Conservation (phyloP, 1,140 invertebrate species). For the Leptinotarsa undecemlineata region DNA sequence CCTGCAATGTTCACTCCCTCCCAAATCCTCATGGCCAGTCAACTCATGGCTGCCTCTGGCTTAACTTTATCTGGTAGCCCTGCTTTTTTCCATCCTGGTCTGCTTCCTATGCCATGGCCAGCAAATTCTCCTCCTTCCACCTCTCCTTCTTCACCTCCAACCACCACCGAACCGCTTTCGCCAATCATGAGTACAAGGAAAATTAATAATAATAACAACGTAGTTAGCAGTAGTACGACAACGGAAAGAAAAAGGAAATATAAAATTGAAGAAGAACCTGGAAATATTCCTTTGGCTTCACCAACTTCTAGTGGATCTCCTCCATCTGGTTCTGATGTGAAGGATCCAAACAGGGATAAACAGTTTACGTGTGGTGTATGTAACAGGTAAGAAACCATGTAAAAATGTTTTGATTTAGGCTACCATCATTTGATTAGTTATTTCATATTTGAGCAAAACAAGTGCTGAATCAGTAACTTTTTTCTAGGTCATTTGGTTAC, state of each 20-base stretch:
- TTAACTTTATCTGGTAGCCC: slow-evolving; percentile 57
- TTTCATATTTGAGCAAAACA: neutral
- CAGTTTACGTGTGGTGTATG: slow-evolving; percentile 88
- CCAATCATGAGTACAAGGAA: slow-evolving; percentile 53
- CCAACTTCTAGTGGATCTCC: slow-evolving; percentile 60
- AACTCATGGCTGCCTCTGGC: slow-evolving; percentile 58
- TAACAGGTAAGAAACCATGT: slow-evolving; percentile 55
- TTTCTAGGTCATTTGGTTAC: slow-evolving; percentile 76
- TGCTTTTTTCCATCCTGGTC: slow-evolving; percentile 60
- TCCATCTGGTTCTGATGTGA: slow-evolving; percentile 56
- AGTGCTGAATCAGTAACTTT: neutral
- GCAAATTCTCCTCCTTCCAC: slow-evolving; percentile 50
- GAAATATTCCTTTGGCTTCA: slow-evolving; percentile 47
- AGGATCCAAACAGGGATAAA: slow-evolving; percentile 70
- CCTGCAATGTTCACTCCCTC: slow-evolving; percentile 59
- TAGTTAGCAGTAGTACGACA: slow-evolving; percentile 56
- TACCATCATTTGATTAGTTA: no score
- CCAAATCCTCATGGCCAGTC: slow-evolving; percentile 61
- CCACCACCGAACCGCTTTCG: slow-evolving; percentile 46
- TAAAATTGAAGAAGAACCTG: slow-evolving; percentile 52
- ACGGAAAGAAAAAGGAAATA: slow-evolving; percentile 46
- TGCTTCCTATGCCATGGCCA: slow-evolving; percentile 53
- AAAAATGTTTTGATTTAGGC: no score
- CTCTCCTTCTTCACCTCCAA: slow-evolving; percentile 52
- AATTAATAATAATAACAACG: slow-evolving; percentile 57